Conservation (phyloP, 2,113 vertebrate species). For the Marmota monax region DNA sequence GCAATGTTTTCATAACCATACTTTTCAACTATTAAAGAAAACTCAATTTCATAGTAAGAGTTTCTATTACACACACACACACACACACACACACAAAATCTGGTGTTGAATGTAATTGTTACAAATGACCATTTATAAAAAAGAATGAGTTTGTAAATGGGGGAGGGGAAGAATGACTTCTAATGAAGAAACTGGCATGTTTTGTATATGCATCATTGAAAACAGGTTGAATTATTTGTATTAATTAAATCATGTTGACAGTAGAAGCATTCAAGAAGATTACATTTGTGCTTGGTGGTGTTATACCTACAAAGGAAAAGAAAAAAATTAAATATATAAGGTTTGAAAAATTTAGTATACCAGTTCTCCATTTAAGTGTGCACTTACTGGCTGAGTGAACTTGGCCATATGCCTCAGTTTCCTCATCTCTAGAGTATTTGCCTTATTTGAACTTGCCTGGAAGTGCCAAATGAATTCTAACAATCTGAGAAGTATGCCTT, state of each 20-base stretch:
- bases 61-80: background rate
- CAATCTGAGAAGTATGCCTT: constrained; percentile 20
- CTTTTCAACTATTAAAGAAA: background rate
- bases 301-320: constrained; percentile 33
- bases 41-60: background rate
- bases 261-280: constrained; percentile 6
- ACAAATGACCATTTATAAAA: background rate
- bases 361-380: background rate
- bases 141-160: background rate
- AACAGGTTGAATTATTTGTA: constrained; percentile 28
- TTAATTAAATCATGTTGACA: background rate
- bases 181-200: background rate
- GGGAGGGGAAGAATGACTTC: background rate
- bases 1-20: background rate
- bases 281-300: background rate
- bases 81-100: background rate
- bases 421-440: background rate
- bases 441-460: background rate
- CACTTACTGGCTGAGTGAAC: background rate
- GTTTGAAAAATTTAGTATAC: background rate
- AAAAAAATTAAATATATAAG: background rate
- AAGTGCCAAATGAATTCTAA: constrained; percentile 12
- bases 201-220: background rate
- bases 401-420: background rate
- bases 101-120: background rate